These are phyloP conservation scores for Papilio polytes DNA, from an alignment of 1,140 invertebrate species.

Conservation along the genomic window DNA sequence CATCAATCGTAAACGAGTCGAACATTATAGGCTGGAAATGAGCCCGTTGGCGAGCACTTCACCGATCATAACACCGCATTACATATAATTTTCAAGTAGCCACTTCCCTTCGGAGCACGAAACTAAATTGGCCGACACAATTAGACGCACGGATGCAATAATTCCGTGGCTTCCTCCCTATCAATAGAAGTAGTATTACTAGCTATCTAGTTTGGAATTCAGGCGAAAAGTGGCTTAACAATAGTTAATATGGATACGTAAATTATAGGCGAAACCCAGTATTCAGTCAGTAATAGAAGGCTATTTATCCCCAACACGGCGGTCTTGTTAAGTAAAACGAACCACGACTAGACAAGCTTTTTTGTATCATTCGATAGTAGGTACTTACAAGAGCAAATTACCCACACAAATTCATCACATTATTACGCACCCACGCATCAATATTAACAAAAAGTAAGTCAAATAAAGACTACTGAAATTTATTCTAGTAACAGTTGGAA, in stretches of 20 bases:
- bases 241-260: constrained; percentile 16
- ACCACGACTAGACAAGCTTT: background rate
- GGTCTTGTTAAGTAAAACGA: background rate
- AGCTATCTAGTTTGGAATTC: constrained; percentile 47
- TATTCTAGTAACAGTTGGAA: constrained; percentile 10
- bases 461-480: background rate
- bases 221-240: constrained; percentile 54
- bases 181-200: constrained; percentile 43
- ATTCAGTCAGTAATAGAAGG: background rate
- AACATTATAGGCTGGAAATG: background rate
- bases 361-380: background rate
- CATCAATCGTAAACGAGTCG: background rate
- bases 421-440: background rate
- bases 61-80: constrained; percentile 32
- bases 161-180: constrained; percentile 60
- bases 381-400: background rate
- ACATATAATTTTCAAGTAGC: constrained; percentile 48
- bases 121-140: constrained; percentile 51
- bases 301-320: background rate
- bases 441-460: background rate
- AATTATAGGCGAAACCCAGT: background rate
- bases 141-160: constrained; percentile 61
- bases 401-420: background rate
- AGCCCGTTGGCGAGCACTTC: constrained; percentile 26
- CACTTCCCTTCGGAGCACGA: constrained; percentile 45